Evolutionary conservation across 2,888 invertebrate genomes (phyloP).

Genomic region (Thymelicus lineola): DNA sequence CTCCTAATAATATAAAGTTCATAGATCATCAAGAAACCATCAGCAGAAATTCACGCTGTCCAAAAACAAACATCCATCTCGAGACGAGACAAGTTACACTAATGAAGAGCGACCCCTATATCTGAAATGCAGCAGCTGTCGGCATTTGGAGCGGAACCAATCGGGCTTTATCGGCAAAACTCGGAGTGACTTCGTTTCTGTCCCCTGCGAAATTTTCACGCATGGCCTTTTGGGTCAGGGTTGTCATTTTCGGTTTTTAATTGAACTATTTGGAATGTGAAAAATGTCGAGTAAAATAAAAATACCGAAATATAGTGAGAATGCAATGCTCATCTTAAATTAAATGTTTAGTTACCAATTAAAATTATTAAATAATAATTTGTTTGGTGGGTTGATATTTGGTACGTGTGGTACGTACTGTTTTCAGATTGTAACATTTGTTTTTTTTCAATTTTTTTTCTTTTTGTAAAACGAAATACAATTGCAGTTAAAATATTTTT

Average conservation of each 20-base stretch:
- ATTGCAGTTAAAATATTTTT: too few species aligned
- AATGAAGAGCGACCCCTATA: constrained; percentile 81
- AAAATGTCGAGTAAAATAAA: too few species aligned
- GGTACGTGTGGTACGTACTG: too few species aligned
- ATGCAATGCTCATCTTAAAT: too few species aligned
- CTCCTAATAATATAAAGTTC: constrained; percentile 53
- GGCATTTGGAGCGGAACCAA: constrained; percentile 81
- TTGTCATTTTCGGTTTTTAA: neutral
- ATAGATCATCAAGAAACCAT: constrained; percentile 80
- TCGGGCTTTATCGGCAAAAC: constrained; percentile 64
- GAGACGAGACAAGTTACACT: constrained; percentile 79
- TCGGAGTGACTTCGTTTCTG: constrained; percentile 64
- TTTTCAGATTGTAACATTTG: too few species aligned
- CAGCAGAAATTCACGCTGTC: constrained; percentile 69
- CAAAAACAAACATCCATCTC: constrained; percentile 84
- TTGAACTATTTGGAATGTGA: neutral
- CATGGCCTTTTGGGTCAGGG: constrained; percentile 41
- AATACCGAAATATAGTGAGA: too few species aligned
- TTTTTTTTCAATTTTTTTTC: too few species aligned
- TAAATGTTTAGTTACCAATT: too few species aligned
- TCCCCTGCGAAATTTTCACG: constrained; percentile 61
- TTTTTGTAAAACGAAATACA: too few species aligned
- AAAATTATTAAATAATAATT: too few species aligned
- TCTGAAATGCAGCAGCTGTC: constrained; percentile 83
- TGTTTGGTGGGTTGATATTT: too few species aligned